Percentiles rank a stretch among this genome's conserved stretches.
phyloP scores from a whole-genome alignment of 2,888 invertebrate species.

The Philhelius pedissequus region DNA sequence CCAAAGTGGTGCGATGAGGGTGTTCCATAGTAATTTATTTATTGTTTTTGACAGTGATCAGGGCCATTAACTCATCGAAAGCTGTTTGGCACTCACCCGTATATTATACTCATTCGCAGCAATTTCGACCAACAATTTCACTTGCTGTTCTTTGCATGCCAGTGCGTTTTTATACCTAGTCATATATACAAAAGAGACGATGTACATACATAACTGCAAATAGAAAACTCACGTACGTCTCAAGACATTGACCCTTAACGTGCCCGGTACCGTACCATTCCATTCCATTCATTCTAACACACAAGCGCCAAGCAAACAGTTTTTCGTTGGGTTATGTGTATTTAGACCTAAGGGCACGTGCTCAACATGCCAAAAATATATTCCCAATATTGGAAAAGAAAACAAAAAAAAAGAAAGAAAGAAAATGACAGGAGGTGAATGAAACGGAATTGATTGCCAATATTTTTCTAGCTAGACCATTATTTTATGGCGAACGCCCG shows the following conservation, averaged over 20 bases:
- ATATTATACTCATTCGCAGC: not conserved
- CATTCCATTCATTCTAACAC: constrained; percentile 25
- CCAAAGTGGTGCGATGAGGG: constrained; percentile 17
- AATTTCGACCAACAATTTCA: not conserved
- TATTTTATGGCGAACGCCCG: not conserved
- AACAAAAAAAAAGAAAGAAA: not conserved
- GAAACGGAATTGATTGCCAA: constrained; percentile 40
- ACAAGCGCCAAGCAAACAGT: not conserved
- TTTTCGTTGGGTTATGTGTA: not conserved
- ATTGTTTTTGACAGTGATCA: constrained; percentile 1
- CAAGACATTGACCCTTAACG: constrained; percentile 46
- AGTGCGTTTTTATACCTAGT: not conserved
- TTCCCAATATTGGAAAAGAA: not conserved
- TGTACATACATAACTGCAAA: not conserved
- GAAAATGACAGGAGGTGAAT: constrained; percentile 29
- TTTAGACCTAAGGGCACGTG: constrained; percentile 52
- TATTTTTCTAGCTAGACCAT: constrained; percentile 39
- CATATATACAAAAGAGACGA: not conserved
- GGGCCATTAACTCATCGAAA: constrained; percentile 47
- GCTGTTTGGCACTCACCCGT: not conserved
- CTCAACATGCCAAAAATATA: constrained; percentile 25
- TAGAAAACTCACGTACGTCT: constrained; percentile 56
- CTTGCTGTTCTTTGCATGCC: not conserved
- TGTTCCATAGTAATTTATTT: not conserved
- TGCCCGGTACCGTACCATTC: constrained; percentile 1